Evolutionary conservation across 2,888 invertebrate species (phyloP).

Genomic region (Celastrina argiolus): DNA sequence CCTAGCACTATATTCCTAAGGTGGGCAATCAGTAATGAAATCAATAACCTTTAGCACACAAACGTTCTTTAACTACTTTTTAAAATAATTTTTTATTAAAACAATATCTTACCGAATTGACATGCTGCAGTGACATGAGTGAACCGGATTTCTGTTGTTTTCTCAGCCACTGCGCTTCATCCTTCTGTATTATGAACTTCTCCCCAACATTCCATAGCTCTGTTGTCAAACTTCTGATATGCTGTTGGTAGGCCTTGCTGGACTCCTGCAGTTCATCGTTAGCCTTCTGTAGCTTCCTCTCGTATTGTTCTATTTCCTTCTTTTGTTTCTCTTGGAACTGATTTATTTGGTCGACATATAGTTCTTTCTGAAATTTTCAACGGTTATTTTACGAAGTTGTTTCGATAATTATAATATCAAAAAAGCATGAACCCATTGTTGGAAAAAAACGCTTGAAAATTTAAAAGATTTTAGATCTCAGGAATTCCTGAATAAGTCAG

Average conservation of each 20-base stretch:
- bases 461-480: too few relatives aligned
- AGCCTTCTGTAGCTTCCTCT: slow-evolving; percentile 72
- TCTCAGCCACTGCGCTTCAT: slow-evolving; percentile 73
- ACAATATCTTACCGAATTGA: slow-evolving; percentile 53
- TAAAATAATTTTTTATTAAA: too few relatives aligned
- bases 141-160: slow-evolving; percentile 60
- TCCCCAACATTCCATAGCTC: slow-evolving; percentile 81
- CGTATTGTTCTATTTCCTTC: slow-evolving; percentile 69
- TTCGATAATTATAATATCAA: background rate
- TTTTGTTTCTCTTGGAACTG: slow-evolving; percentile 69
- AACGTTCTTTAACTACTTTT: too few relatives aligned
- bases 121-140: slow-evolving; percentile 66
- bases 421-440: background rate
- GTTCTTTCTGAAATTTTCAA: slow-evolving; percentile 67
- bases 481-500: too few relatives aligned
- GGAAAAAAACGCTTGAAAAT: background rate
- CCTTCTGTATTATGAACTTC: slow-evolving; percentile 75
- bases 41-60: too few relatives aligned
- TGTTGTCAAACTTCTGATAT: slow-evolving; percentile 66
- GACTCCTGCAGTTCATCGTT: slow-evolving; percentile 66
- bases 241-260: slow-evolving; percentile 57
- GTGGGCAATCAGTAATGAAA: too few relatives aligned
- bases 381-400: background rate
- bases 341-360: slow-evolving; percentile 80
- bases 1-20: too few relatives aligned